phyloP scores from a whole-genome alignment of 2,113 vertebrate genomes.

The Phainopepla nitens region DNA sequence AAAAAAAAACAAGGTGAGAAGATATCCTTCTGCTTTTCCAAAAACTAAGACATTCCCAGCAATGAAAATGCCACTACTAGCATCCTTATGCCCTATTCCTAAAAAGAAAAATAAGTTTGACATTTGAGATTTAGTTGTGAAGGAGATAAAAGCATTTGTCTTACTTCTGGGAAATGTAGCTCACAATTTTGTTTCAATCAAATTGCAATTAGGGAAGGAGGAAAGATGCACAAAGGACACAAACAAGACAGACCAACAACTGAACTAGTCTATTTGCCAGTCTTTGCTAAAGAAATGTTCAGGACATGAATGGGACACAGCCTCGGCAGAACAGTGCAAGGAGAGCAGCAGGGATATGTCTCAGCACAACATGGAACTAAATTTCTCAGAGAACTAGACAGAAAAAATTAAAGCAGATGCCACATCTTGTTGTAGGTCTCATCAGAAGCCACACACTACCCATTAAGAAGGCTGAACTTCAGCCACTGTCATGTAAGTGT shows the following conservation, averaged over 20 bases:
- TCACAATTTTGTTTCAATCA: background rate
- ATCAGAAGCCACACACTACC: background rate
- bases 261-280: background rate
- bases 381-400: background rate
- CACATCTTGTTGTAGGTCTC: background rate
- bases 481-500: background rate
- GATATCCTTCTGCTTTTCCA: background rate
- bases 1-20: background rate
- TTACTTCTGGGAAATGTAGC: background rate
- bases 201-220: background rate
- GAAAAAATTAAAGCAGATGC: background rate
- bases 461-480: background rate
- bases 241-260: background rate
- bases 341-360: background rate
- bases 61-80: conserved; percentile 17
- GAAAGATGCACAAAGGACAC: background rate
- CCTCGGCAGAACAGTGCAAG: accelerated
- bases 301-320: background rate
- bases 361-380: background rate
- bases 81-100: background rate
- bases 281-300: background rate
- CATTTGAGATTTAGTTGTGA: background rate
- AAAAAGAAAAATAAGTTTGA: background rate
- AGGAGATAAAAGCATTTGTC: background rate
- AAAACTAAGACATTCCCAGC: background rate